Base-by-base conservation (phyloP, 2,797 vertebrate genomes). In the Crax fasciolata region DNA sequence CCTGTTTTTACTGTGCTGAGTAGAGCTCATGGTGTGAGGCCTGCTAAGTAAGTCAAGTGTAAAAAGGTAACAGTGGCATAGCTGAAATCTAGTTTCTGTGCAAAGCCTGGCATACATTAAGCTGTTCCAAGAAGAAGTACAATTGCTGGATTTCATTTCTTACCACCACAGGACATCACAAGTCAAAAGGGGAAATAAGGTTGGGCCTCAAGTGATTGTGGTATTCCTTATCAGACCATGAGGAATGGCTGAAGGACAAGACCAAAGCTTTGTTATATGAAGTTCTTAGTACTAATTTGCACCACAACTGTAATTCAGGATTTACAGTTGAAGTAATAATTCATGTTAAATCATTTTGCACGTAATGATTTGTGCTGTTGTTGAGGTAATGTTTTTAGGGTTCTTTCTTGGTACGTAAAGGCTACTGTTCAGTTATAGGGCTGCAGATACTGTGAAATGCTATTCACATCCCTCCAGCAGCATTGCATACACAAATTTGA, bases 401-500 rank as follows among this genome's bases (percentile, higher is more conserved):
- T 48, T 84, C 51, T 83, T 74, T 5, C 3, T 39, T 52, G 21
- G 6, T 84, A 85, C 1, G 0, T 92, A 84, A 83, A 71, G 5
- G 6, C 7, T 28, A 21, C 9, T 23, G 39, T 13, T 7, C 38
- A n/a, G n/a, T 27, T 71, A 16, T 20, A 8, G n/a, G 28, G n/a
- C 57, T 48, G 10, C 1, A 0, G 27, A 59, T 93, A 59, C 18
- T 71, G 41, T 61, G 87, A 72, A 92, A 63, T 65, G 5, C 15
- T 67, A 17, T 72, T 51, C 27, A 49, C 0, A 0, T 52, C 80
- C 85, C 84, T 68, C 28, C 11, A 61, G 25, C 49, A 84, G 30
- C 49, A 62, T 30, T 0, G 0, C 23, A 80, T 27, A 44, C 13
- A 63, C 6, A 15, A 28, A 16, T 90, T 84, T 1, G 2, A 43